Base-by-base conservation (phyloP, 2,113 vertebrate species). In the Ailuropoda melanoleuca region DNA sequence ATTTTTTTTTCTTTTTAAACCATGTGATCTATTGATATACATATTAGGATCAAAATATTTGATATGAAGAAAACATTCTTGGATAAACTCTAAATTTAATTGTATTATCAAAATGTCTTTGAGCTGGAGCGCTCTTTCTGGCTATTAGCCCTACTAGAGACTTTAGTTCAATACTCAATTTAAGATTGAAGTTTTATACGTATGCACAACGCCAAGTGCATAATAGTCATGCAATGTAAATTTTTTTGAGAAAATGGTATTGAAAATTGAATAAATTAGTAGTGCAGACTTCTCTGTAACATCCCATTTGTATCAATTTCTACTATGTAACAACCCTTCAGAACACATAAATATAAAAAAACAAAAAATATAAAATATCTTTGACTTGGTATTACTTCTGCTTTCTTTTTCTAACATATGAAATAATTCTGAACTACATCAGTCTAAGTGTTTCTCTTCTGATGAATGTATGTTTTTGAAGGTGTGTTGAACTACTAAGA, bases 381-480 rank as follows among this genome's bases (percentile, higher is more conserved):
- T 94, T 95, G 81, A 78, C 55, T 82, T 37, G 26, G 34, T 87
- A 62, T 74, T 90, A 64, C 53, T 81, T 93, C 46, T 81, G 4
- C 17, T 94, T 86, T 81, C 6, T 95, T 75, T 66, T 81, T 93
- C 24, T 84, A 83, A 95, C 68, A n/a, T 74, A 37, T 58, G 15
- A 21, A 93, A 14, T 84, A 56, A 74, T 95, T 82, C 78, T 86
- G 26, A 88, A 39, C 26, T 85, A 29, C 1, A 43, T 56, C 19
- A n/a, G 1, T n/a, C 46, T 87, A 95, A 66, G 58, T 89, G 23
- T 94, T 95, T 88, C 64, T 75, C 34, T 85, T 89, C 50, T 86
- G 68, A 95, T 86, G 43, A 83, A 78, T 96, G 48, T 80, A 39
- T 74, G 19, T 46, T 92, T 95, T 78, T 96, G 66, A 97, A 97